A percentile compares a stretch with the other conserved stretches of the same genome.
These are phyloP conservation scores for Spondyliosoma cantharus DNA, from an alignment of 2,797 vertebrate species.

Conservation along the genomic window DNA sequence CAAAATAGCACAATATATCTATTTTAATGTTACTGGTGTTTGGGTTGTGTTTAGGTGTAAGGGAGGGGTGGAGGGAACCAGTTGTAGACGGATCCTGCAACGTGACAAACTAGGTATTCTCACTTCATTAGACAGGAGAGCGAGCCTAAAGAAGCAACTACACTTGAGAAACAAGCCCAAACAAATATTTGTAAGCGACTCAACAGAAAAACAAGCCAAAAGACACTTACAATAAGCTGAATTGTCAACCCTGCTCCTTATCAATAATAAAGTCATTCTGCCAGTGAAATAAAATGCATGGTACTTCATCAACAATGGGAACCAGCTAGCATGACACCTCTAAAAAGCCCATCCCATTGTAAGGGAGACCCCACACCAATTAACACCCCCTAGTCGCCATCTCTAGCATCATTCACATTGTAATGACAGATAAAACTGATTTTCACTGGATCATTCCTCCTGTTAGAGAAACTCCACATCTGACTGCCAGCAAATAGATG, in stretches of 20 bases:
- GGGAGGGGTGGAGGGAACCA: too few species aligned
- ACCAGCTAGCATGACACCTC: conserved; percentile 30
- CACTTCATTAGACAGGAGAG: too few species aligned
- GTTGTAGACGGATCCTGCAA: too few species aligned
- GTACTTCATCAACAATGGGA: conserved; percentile 48
- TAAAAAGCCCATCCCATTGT: conserved; percentile 41
- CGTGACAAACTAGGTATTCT: too few species aligned
- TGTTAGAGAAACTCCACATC: conserved; percentile 52
- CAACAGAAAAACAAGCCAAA: too few species aligned
- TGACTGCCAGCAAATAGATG: conserved; percentile 27
- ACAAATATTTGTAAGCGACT: too few species aligned
- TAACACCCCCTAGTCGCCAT: conserved; percentile 32
- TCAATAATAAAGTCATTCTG: conserved; percentile 21
- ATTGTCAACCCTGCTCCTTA: background rate
- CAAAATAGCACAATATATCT: too few species aligned
- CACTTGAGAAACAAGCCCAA: too few species aligned
- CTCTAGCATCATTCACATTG: conserved; percentile 56
- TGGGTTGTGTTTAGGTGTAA: too few species aligned
- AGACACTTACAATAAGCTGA: too few species aligned
- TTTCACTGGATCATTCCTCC: conserved; percentile 19
- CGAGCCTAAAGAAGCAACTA: too few species aligned
- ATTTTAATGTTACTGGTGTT: too few species aligned
- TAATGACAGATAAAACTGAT: conserved; percentile 33
- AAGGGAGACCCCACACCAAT: conserved; percentile 20
- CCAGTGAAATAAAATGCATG: conserved; percentile 35